Evolutionary conservation across 2,797 vertebrate genomes (phyloP), one percentile per base, ranked within the genome.

Genomic region (Chelmon rostratus): DNA sequence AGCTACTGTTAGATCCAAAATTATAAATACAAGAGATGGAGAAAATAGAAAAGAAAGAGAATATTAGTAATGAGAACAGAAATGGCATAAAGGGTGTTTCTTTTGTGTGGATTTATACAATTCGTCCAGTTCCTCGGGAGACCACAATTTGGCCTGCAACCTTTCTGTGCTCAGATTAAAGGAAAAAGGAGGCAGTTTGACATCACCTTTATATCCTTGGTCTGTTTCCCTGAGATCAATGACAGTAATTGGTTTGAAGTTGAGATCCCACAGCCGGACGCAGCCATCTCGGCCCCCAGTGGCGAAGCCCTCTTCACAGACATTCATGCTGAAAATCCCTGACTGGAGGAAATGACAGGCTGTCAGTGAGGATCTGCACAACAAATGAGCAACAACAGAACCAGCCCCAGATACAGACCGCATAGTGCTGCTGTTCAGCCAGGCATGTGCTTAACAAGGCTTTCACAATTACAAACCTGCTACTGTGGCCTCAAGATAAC

Each of bases 171-270:
- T 35, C 33, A 76, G 33, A 62, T 68, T 66, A 83, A 87, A 81
- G 21, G 12, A 25, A 53, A 75, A n/a, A 38, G 8, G 12, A 73
- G 65, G 65, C 52, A 21, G 67, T 78, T 79, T 80, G 81, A 86
- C 83, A 85, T 97, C 96, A 99, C 98, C 98, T 98, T 99, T 99
- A 93, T 99, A 99, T 89, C 98, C 98, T 91, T 99, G 98, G 92
- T 99, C 98, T 89, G 98, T 99, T 97, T 99, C 98, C 97, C 98
- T 98, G 97, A 99, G 98, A 96, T 99, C 98, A 94, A 99, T 99
- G 96, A 98, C 97, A 94, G 98, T 99, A 96, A 99, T 99, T 93
- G 98, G 97, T 96, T 99, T 99, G 96, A 99, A 99, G 96, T 96
- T 98, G 95, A 98, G 96, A 95, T 99, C 98, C 98, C 98, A 99